phyloP scores from a whole-genome alignment of 2,113 vertebrate species.

The Piprites chloris region DNA sequence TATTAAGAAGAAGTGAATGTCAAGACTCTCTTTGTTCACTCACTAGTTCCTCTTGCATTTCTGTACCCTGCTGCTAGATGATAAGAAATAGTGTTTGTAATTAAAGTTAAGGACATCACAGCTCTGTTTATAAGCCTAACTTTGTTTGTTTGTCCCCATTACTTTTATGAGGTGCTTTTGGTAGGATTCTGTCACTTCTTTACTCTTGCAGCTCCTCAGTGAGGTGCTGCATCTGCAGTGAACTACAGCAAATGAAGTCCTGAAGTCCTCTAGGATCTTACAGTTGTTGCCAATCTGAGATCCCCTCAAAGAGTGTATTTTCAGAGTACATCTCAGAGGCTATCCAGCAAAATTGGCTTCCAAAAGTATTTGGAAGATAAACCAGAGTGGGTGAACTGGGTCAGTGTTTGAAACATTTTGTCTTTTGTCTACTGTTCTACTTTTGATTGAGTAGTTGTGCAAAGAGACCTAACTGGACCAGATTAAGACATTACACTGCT shows the following conservation, averaged over 20 bases:
- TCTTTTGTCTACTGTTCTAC: background rate
- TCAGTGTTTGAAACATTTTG: background rate
- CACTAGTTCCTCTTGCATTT: background rate
- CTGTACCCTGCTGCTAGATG: background rate
- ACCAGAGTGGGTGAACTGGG: background rate
- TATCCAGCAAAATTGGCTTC: background rate
- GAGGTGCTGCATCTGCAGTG: background rate
- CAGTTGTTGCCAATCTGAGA: background rate
- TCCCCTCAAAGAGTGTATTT: background rate
- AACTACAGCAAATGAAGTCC: background rate
- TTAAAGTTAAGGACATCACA: background rate
- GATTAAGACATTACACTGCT: background rate
- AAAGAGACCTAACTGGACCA: background rate
- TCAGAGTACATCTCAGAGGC: background rate
- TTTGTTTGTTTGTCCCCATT: background rate
- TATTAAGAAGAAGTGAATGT: background rate
- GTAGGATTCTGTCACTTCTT: background rate
- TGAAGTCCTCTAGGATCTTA: background rate
- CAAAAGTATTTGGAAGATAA: background rate
- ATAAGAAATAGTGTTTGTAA: background rate
- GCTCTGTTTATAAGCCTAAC: background rate
- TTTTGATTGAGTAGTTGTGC: background rate
- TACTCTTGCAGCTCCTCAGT: background rate
- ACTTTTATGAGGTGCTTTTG: background rate
- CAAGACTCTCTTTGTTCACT: slow-evolving; percentile 59